Conservation (phyloP, 2,113 vertebrate genomes). For the Cariama cristata region DNA sequence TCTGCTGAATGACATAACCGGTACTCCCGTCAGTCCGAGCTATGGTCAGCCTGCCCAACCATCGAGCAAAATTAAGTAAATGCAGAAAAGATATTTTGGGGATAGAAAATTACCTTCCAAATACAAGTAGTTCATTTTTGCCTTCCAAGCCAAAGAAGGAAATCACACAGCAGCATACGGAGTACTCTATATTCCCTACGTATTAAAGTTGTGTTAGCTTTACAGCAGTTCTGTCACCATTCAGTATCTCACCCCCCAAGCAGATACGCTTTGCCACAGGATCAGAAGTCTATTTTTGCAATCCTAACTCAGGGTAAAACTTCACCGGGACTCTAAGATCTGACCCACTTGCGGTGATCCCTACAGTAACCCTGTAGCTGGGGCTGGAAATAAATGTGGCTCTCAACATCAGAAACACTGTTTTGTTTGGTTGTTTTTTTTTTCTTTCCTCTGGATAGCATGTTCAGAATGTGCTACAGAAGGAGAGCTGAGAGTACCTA, state of each 20-base stretch:
- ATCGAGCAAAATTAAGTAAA: conserved; percentile 23
- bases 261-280: not conserved
- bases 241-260: not conserved
- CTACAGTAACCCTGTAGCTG: not conserved
- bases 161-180: conserved; percentile 11
- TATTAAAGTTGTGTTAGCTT: not conserved
- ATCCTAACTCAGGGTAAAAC: not conserved
- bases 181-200: not conserved
- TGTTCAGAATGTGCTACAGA: not conserved
- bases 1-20: conserved; percentile 41
- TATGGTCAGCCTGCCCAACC: not conserved
- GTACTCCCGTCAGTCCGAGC: not conserved
- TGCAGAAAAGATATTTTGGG: not conserved
- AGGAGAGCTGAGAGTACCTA: not conserved
- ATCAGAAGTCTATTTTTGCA: not conserved
- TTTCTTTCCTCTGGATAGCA: not conserved
- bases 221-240: conserved; percentile 3
- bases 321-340: not conserved
- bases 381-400: not conserved
- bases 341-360: not conserved
- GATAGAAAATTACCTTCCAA: conserved; percentile 19
- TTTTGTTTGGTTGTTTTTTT: not conserved
- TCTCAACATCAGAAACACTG: not conserved
- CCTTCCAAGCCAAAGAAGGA: conserved; percentile 19
- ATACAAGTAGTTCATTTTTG: conserved; percentile 23